Percentiles rank a stretch among this genome's conserved stretches.
phyloP scores from a whole-genome alignment of 2,113 vertebrate genomes.

The Lasiurus cinereus region DNA sequence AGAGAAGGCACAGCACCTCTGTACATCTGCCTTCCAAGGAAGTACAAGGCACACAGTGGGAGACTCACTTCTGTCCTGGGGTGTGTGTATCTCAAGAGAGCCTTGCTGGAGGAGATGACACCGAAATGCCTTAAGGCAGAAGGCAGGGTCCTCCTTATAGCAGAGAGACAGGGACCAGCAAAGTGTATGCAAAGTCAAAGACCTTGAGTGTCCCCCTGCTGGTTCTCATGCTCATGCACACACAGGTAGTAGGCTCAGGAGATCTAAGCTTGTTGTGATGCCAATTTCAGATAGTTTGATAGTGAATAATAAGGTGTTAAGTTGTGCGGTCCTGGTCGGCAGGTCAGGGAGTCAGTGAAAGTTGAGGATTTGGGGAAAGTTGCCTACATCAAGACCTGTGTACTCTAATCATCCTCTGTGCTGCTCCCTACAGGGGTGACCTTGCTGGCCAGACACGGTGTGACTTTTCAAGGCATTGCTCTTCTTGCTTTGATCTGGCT shows the following conservation, averaged over 20 bases:
- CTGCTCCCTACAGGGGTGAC: not conserved
- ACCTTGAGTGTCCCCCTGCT: fast-evolving
- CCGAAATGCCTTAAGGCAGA: not conserved
- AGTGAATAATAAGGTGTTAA: not conserved
- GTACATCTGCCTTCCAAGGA: not conserved
- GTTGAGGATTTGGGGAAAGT: not conserved
- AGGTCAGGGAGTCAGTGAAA: not conserved
- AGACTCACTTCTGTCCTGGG: not conserved
- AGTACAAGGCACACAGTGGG: not conserved
- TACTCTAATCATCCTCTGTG: no score
- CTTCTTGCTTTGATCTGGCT: fast-evolving
- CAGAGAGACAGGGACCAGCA: fast-evolving
- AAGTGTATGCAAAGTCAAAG: not conserved
- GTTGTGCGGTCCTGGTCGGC: fast-evolving
- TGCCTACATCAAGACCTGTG: not conserved
- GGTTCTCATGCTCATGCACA: not conserved
- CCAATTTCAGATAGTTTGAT: no score
- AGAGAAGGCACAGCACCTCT: not conserved
- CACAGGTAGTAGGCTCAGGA: not conserved
- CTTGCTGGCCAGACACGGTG: fast-evolving
- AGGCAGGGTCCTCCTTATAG: fast-evolving
- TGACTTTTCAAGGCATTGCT: not conserved
- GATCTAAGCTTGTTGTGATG: no score
- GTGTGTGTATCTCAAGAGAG: not conserved
- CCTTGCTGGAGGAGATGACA: not conserved